These are phyloP conservation scores for Ophiothrix spiculata DNA, from an alignment of 35 echinoderm and acorn worm genomes.

Conservation along the genomic window DNA sequence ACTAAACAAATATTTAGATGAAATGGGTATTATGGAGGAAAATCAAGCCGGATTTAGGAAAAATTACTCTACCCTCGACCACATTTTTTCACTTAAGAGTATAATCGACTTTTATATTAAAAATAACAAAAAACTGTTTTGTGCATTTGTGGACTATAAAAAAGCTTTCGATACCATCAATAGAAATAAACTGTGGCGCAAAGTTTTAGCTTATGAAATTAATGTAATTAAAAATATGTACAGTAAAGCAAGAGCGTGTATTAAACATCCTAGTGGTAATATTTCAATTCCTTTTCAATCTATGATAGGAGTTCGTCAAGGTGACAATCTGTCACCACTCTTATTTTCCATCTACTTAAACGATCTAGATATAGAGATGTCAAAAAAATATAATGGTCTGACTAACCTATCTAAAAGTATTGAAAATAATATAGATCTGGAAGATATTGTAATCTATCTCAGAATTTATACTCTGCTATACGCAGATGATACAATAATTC, in stretches of 20 bases:
- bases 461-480: constrained; percentile 26
- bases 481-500: constrained; percentile 31
- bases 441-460: constrained; percentile 28
- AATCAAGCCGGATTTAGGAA: background rate
- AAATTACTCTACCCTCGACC: background rate
- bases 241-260: background rate
- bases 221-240: background rate
- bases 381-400: background rate
- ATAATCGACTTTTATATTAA: background rate
- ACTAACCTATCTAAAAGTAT: background rate
- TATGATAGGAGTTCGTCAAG: constrained; percentile 26
- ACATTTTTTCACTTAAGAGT: background rate
- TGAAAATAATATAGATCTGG: background rate
- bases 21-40: background rate
- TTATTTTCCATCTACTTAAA: constrained; percentile 22
- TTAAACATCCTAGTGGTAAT: background rate
- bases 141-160: background rate
- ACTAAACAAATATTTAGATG: background rate
- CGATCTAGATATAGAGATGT: constrained; percentile 19
- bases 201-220: background rate
- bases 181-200: background rate
- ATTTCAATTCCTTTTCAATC: too few relatives aligned
- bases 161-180: background rate
- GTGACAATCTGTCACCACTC: constrained; percentile 18
- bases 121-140: background rate